A percentile compares a stretch with the other conserved stretches of the same genome.
Evolutionary conservation across 2,888 invertebrate species (phyloP).

Genomic region (Agrochola circellaris): DNA sequence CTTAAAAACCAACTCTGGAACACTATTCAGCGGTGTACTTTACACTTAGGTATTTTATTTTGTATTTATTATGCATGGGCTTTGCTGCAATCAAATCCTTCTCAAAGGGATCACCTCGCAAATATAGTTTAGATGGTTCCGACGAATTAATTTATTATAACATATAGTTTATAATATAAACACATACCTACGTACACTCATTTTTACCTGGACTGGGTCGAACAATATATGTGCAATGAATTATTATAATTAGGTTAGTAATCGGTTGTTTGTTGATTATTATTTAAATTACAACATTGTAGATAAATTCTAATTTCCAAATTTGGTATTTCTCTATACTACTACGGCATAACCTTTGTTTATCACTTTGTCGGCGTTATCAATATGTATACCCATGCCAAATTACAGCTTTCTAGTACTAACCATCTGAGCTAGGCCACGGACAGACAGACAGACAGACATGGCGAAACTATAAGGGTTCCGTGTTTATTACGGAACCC

Average conservation of each 20-base stretch:
- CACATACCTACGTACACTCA: background rate
- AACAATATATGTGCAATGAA: background rate
- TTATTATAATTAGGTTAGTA: background rate
- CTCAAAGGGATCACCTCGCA: background rate
- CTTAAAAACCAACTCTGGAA: slow-evolving; percentile 10
- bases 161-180: background rate
- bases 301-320: background rate
- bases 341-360: too few relatives aligned
- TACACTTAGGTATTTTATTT: slow-evolving; percentile 30
- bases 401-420: too few relatives aligned
- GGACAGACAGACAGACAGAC: too few relatives aligned
- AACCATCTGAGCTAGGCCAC: too few relatives aligned
- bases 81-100: background rate
- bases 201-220: background rate
- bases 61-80: slow-evolving; percentile 6
- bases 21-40: slow-evolving; percentile 29
- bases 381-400: too few relatives aligned
- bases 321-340: background rate
- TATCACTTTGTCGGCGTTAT: too few relatives aligned
- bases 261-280: background rate
- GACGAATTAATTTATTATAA: background rate
- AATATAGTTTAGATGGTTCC: background rate
- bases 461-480: too few relatives aligned
- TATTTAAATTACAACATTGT: background rate
- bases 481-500: too few relatives aligned